A percentile compares a stretch with the other conserved stretches of the same genome.
phyloP scores from a whole-genome alignment of 2,113 vertebrate genomes.

The Coracopsis vasa region DNA sequence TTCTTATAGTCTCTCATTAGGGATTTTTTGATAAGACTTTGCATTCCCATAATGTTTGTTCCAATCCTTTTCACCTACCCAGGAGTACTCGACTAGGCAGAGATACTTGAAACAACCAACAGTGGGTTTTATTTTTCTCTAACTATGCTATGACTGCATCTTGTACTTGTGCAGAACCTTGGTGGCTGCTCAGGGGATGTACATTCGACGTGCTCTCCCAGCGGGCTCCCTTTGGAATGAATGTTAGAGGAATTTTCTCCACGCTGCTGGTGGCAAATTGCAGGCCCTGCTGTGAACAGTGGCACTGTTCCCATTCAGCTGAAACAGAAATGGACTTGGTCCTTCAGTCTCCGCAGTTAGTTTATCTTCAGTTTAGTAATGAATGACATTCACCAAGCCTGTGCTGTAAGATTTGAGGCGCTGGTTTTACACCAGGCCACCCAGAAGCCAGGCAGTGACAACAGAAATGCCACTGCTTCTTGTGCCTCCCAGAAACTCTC shows the following conservation, averaged over 20 bases:
- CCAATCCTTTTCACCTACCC: not conserved
- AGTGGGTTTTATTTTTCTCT: not conserved
- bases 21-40: not conserved
- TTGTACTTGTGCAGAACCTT: not conserved
- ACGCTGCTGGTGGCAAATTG: not conserved
- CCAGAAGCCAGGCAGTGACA: not conserved
- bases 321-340: not conserved
- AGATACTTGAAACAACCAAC: not conserved
- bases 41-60: not conserved
- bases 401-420: not conserved
- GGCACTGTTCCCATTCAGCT: not conserved
- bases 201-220: accelerated
- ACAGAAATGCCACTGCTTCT: not conserved
- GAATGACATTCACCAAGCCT: not conserved
- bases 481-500: not conserved
- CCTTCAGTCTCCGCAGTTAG: not conserved
- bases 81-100: not conserved
- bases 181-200: accelerated
- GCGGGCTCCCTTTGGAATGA: not conserved
- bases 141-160: not conserved
- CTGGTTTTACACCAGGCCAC: not conserved
- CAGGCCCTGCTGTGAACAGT: not conserved
- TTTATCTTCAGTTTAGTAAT: not conserved
- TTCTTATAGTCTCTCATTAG: not conserved
- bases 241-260: not conserved